Evolutionary conservation across 2,888 invertebrate genomes (phyloP), one percentile per base, ranked within the genome.

Genomic region (Ptychoptera albimana): DNA sequence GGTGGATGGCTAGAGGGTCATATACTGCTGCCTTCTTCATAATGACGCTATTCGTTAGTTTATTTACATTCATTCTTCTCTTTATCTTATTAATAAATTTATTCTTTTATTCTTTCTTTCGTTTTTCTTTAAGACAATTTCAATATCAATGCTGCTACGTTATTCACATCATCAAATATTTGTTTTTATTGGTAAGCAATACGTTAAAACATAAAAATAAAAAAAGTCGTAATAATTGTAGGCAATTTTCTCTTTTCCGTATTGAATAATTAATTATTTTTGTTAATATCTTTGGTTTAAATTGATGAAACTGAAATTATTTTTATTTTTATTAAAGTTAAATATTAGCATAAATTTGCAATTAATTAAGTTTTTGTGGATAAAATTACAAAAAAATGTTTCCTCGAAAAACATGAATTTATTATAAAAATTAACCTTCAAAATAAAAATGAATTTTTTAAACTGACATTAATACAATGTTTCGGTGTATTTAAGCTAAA

Each of bases 161-260:
- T 98, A 97, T 68, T 97, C 97, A 10, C 98, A 99, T 69, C 97
- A 98, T 65, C 98, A 98, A 71, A 97, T 99, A 60, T 97, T 99
- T 69, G 82, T 97, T 49, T 97, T 98, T 61, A 97, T 98, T 56
- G 92, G 94, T 93, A 72, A 83, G 83, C 77, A n/a, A n/a, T n/a
- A n/a, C n/a, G n/a, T n/a, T n/a, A n/a, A n/a, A n/a, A n/a, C n/a
- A n/a, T n/a, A n/a, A 10, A 10, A 14, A 30, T 8, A 30, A 30
- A 30, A 30, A 30, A 30, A 30, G 30, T 30, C 9, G 30, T 30
- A 8, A 8, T 9, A 30, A 30, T 30, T 30, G 6, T n/a, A n/a
- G n/a, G n/a, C n/a, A n/a, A n/a, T 30, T 30, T 30, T 9, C 9
- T 30, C 9, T 30, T 30, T 8, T 30, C 6, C 30, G 9, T 30